These are phyloP conservation scores for silkworm (Bombyx mori) DNA, from an alignment of 1,140 invertebrate genomes.

Conservation along the genomic window ASM3026992v2 NC_085127.1:11097501-11098000, in stretches of 20 bases:
- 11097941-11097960: slow-evolving; percentile 41
- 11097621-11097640: slow-evolving; percentile 52
- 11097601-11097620: slow-evolving; percentile 55
- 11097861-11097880: slow-evolving; percentile 45
- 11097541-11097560: slow-evolving; percentile 50
- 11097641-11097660: slow-evolving; percentile 40
- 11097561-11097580: slow-evolving; percentile 46
- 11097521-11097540: slow-evolving; percentile 55
- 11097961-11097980: slow-evolving; percentile 62
- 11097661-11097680: slow-evolving; percentile 12
- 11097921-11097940: slow-evolving; percentile 30
- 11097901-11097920: slow-evolving; percentile 49
- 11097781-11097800: slow-evolving; percentile 29
- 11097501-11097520: slow-evolving; percentile 59
- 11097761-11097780: slow-evolving; percentile 44
- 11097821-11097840: slow-evolving; percentile 54
- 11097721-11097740: slow-evolving; percentile 33
- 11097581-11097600: slow-evolving; percentile 43
- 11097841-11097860: slow-evolving; percentile 60
- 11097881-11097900: slow-evolving; percentile 52
- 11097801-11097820: slow-evolving; percentile 57
- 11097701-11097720: slow-evolving; percentile 39
- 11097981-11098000: slow-evolving; percentile 40
- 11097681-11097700: slow-evolving; percentile 13
- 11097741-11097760: slow-evolving; percentile 36